Evolutionary conservation across 2,888 invertebrate species (phyloP).

Genomic region (Lycocerus yunnanus): DNA sequence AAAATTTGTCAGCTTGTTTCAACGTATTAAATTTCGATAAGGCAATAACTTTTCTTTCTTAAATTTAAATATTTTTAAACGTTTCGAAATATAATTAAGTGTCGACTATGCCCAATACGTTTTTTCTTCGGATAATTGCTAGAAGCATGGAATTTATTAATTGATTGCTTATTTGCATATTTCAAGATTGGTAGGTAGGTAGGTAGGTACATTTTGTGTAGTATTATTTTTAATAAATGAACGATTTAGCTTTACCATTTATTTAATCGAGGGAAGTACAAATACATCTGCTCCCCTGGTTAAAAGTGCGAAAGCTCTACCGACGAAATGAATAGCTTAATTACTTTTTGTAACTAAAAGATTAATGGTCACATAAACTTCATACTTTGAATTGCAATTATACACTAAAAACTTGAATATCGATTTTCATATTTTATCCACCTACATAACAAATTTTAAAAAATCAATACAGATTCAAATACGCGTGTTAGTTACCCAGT

Average conservation of each 20-base stretch:
- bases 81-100: neutral
- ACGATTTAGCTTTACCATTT: conserved; percentile 21
- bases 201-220: neutral
- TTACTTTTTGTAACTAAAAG: conserved; percentile 50
- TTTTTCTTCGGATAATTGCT: neutral
- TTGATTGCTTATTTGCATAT: neutral
- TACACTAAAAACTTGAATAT: conserved; percentile 28
- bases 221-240: neutral
- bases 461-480: neutral
- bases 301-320: conserved; percentile 29
- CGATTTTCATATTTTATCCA: conserved; percentile 6
- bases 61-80: neutral
- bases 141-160: neutral
- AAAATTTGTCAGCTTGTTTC: neutral
- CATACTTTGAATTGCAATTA: conserved; percentile 40
- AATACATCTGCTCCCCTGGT: conserved; percentile 33
- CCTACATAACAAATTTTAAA: neutral
- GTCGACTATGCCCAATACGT: neutral
- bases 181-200: too few species aligned
- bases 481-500: neutral
- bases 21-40: neutral
- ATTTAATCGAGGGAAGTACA: conserved; percentile 22
- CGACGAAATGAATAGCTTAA: conserved; percentile 51
- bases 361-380: conserved; percentile 51
- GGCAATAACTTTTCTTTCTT: neutral